Base-by-base conservation (phyloP, 2,113 vertebrate species). In the Nothoprocta perdicaria region DNA sequence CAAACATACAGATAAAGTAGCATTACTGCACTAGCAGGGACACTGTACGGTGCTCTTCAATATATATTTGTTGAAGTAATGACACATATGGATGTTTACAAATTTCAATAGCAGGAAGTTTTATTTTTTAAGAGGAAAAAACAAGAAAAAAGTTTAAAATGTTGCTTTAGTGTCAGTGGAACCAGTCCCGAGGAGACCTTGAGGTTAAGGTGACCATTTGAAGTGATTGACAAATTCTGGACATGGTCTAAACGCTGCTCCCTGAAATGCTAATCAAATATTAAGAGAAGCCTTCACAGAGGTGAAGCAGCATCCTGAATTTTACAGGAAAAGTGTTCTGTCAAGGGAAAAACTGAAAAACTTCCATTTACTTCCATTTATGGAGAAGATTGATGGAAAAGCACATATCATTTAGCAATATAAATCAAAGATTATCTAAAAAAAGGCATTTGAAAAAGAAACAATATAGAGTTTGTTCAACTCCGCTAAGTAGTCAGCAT, bases 1-100 rank as follows among this genome's bases (percentile, higher is more conserved):
- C 61, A 69, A 80, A 84, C 33, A 81, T 33, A 81, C 69, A 82
- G 50, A 58, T 73, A 84, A 4, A 26, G 45, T 55, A 87, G 87
- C 58, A 57, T 48, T 55, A 63, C 48, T 91, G 9, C 13, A 35
- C 17, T 33, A 92, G 45, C 69, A 63, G 52, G 15, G 48, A 31
- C 21, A 38, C 9, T 21, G 12, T 45, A 45, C 40, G 66, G n/a
- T 21, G 31, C 5, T 72, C 73, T 81, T 57, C 23, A 86, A 45
- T 15, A 29, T 67, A 0, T 41, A 80, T 26, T 48, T 48, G 26
- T 23, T 72, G 45, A 84, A 40, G 24, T n/a, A 68, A 53, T 61
- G 3, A 0, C 50, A 71, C 2, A 29, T 17, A 50, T 2, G 68
- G 57, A 60, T 18, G 48, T 52, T 35, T 53, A 68, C 26, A 73